Percentiles rank a stretch among this genome's conserved stretches.
Evolutionary conservation across 2,113 vertebrate species (phyloP).

Genomic region (Myiagra hebetior): DNA sequence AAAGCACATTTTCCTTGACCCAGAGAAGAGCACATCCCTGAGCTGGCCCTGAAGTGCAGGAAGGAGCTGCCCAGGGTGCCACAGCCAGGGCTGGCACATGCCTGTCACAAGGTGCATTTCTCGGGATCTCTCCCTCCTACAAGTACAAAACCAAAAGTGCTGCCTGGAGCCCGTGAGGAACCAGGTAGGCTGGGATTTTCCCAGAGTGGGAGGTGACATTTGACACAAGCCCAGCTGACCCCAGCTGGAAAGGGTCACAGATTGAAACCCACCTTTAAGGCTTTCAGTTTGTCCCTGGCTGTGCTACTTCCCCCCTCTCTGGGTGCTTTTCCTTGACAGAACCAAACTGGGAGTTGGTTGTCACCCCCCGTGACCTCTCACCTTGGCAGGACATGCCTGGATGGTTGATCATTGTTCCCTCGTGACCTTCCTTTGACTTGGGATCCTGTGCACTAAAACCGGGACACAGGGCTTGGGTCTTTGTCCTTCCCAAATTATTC

Average conservation of each 20-base stretch:
- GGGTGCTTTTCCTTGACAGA: neutral
- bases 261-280: neutral
- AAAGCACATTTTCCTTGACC: neutral
- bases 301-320: neutral
- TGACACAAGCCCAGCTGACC: neutral
- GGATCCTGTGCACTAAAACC: neutral
- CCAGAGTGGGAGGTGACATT: neutral
- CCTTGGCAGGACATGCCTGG: neutral
- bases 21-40: accelerated
- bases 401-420: neutral
- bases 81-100: neutral
- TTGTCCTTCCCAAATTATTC: neutral
- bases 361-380: neutral
- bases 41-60: neutral
- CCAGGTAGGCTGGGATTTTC: neutral
- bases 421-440: neutral
- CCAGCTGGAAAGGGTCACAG: neutral
- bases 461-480: accelerated
- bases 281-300: neutral
- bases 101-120: neutral
- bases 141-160: neutral
- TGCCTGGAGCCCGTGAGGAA: neutral
- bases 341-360: neutral
- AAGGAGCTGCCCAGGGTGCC: neutral
- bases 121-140: neutral